Evolutionary conservation across 2,797 vertebrate genomes (phyloP), one percentile per base, ranked within the genome.

Genomic region (Acanthiza pusilla): DNA sequence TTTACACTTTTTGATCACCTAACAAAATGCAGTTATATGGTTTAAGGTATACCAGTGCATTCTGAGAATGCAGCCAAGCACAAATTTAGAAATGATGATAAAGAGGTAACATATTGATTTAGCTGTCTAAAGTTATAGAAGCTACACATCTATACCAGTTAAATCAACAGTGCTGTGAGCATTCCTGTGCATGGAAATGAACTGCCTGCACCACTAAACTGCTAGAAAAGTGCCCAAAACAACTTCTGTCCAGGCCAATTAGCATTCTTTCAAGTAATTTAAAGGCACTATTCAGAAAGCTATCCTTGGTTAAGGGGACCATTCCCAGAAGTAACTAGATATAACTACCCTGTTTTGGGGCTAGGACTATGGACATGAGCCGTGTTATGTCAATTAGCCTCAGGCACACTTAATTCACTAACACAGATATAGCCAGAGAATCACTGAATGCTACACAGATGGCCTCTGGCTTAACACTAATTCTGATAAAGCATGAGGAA

Each of bases 391-490:
- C 73, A 55, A 32, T 61, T 50, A 75, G 75, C 87, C 72, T 83
- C 72, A 78, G 73, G 60, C 66, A 91, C 22, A 13, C 58, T 78
- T 93, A 90, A 84, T 72, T 86, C 83, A 76, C 63, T 76, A 84
- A 34, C 21, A 84, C 0, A 85, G 19, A 83, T 11, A 81, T 0
- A 88, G 29, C 32, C 38, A 88, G 62, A 88, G 60, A 68, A 90
- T 60, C 45, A 73, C 12, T n/a, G 80, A 88, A 73, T 53, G 55
- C 73, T 73, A 55, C 67, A 78, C 66, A 93, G 91, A 72, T 72
- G 77, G 92, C 55, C 53, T 79, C 71, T 79, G 84, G 86, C 76
- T 93, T 93, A 95, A 70, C 47, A 67, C 42, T 76, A 94, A 93
- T 86, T 86, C 84, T 77, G 65, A 82, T 43, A 70, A n/a, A 70